Base-by-base conservation (phyloP, 1,140 invertebrate species). In the Euwallacea fornicatus region DNA sequence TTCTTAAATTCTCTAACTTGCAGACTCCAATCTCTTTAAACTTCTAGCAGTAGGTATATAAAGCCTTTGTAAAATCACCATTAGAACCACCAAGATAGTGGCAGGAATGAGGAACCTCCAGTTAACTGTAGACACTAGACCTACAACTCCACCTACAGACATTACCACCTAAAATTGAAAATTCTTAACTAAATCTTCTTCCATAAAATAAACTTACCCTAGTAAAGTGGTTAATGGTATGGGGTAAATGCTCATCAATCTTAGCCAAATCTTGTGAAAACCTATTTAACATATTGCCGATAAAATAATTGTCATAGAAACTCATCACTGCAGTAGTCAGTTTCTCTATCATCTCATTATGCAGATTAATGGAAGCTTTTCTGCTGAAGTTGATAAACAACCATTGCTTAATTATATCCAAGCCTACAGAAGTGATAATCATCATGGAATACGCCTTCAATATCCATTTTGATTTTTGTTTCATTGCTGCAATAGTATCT, bases 211-310 rank as follows among this genome's bases (percentile, higher is more conserved):
- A 56, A 56, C 8, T 56, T 68, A 72, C 71, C 59, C 59, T 67
- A 9, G 56, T 58, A 42, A 72, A 72, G 47, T 67, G 64, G 42
- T 72, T 72, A 9, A 72, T 60, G 33, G 71, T 72, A 42, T 72
- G 71, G 11, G 90, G 90, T 13, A 92, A 81, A 44, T 84, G 78
- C 77, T 92, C 89, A 80, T 91, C 90, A 72, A 89, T 84, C 33
- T 83, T 83, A 0, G 86, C 88, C 61, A 89, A 79, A 79, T 91
- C 89, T 78, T 87, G 86, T 0, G 87, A 86, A 79, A 88, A 89
- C 69, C 88, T 77, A 73, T 90, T 90, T 65, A 90, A 78, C 64
- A 90, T 85, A 58, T 87, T 79, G 65, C 82, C 85, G 80, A 78
- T 73, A 65, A 80, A 76, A 66, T 79, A 67, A 7, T 83, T 85